Evolutionary conservation across 2,797 vertebrate species (phyloP).

Genomic region (Spea hammondii): DNA sequence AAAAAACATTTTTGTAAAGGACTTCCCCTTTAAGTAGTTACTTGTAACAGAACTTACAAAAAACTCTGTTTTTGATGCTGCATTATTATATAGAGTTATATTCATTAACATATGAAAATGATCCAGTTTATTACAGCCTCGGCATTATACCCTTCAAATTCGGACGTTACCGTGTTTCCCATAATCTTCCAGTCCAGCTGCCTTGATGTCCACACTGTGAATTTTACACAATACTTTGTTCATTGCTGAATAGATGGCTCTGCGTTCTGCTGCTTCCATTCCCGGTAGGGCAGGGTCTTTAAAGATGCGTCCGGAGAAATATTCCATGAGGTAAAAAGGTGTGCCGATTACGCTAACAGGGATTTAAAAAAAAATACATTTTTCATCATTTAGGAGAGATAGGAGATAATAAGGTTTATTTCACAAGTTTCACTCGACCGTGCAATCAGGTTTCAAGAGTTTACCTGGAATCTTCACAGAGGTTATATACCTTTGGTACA

Average conservation of each 20-base stretch:
- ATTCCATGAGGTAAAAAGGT: conserved; percentile 76
- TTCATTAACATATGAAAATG: background rate
- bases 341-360: conserved; percentile 66
- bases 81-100: background rate
- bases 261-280: conserved; percentile 58
- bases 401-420: background rate
- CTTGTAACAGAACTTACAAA: too few species aligned
- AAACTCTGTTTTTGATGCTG: too few species aligned
- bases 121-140: background rate
- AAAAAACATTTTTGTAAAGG: background rate
- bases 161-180: conserved; percentile 62
- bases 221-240: conserved; percentile 69
- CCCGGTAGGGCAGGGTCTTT: conserved; percentile 63
- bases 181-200: conserved; percentile 61
- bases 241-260: conserved; percentile 68
- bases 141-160: background rate
- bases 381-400: background rate
- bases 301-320: conserved; percentile 68
- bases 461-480: conserved; percentile 76
- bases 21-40: too few species aligned
- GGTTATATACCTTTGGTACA: conserved; percentile 69
- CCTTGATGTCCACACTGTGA: conserved; percentile 66
- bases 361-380: background rate
- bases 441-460: background rate
- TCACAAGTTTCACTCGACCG: too few species aligned